phyloP scores from a whole-genome alignment of 2,888 invertebrate species.

The Tetragnatha montana region DNA sequence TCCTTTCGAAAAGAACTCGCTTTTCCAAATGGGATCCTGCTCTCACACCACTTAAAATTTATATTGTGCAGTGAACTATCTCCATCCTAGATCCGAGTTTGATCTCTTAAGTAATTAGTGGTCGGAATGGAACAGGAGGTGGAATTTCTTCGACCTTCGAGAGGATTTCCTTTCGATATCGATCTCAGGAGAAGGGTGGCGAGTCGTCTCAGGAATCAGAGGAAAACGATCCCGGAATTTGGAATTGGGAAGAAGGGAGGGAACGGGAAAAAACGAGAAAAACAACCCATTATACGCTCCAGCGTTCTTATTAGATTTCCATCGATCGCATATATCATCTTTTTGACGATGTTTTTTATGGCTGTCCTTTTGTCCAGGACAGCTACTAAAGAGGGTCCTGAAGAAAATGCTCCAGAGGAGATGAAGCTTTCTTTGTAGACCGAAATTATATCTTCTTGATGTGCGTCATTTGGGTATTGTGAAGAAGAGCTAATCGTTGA shows the following conservation, averaged over 20 bases:
- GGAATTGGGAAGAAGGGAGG: neutral
- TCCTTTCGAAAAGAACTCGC: no score
- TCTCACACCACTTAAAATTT: no score
- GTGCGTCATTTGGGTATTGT: no score
- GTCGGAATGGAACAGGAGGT: neutral
- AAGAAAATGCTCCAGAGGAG: no score
- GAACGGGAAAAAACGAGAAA: neutral
- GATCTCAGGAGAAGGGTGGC: neutral
- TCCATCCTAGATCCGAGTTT: no score
- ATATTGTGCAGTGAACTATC: no score
- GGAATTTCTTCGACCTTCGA: neutral
- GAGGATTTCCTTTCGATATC: neutral
- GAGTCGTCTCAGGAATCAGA: neutral
- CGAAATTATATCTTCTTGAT: no score
- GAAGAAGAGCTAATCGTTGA: no score
- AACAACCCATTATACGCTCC: neutral
- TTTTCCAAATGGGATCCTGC: no score
- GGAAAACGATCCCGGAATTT: neutral
- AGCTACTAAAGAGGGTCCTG: no score
- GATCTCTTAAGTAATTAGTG: neutral
- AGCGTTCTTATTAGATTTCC: neutral
- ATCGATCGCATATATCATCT: slow-evolving; percentile 1
- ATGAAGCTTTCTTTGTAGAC: no score
- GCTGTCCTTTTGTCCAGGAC: neutral
- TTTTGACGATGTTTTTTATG: neutral